Conservation (phyloP, 92 coral and sea anemone species). For the Zoanthus gigantus region DNA sequence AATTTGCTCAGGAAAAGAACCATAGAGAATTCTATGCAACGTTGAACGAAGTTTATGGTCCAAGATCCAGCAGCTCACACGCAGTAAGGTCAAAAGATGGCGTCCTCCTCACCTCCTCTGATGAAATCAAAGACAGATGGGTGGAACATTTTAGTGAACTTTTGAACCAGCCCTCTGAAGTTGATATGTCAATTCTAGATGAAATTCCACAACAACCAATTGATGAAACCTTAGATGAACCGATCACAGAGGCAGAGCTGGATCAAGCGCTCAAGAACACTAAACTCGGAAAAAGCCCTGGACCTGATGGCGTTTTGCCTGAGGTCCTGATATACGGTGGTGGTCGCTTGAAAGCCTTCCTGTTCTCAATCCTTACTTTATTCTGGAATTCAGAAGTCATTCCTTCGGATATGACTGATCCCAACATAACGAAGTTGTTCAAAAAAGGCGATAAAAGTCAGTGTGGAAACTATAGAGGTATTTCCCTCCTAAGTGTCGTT, state of each 20-base stretch:
- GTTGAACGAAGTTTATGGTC: constrained; percentile 54
- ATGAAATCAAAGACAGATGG: constrained; percentile 48
- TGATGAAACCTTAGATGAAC: constrained; percentile 2
- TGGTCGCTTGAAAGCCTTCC: constrained; percentile 54
- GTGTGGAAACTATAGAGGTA: constrained; percentile 57
- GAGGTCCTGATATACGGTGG: constrained; percentile 64
- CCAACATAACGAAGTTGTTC: constrained; percentile 61
- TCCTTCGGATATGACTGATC: constrained; percentile 49
- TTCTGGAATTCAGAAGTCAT: constrained; percentile 58
- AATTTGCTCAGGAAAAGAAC: constrained; percentile 45
- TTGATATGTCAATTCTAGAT: not conserved
- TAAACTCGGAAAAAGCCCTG: constrained; percentile 62
- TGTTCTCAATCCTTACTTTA: constrained; percentile 28
- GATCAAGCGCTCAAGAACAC: constrained; percentile 36
- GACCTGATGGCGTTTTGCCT: constrained; percentile 57
- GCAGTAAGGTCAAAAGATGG: constrained; percentile 50
- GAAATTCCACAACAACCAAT: not conserved
- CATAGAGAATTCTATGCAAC: constrained; percentile 57
- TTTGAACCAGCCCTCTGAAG: constrained; percentile 24
- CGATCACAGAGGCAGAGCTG: not conserved
- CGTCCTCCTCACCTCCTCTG: constrained; percentile 31
- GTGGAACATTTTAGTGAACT: constrained; percentile 4
- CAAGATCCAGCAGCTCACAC: constrained; percentile 34
- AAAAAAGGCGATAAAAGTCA: constrained; percentile 66
- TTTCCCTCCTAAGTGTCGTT: constrained; percentile 46